These are phyloP conservation scores for Biston stratarius DNA, from an alignment of 2,888 invertebrate genomes.

Conservation along the genomic window DNA sequence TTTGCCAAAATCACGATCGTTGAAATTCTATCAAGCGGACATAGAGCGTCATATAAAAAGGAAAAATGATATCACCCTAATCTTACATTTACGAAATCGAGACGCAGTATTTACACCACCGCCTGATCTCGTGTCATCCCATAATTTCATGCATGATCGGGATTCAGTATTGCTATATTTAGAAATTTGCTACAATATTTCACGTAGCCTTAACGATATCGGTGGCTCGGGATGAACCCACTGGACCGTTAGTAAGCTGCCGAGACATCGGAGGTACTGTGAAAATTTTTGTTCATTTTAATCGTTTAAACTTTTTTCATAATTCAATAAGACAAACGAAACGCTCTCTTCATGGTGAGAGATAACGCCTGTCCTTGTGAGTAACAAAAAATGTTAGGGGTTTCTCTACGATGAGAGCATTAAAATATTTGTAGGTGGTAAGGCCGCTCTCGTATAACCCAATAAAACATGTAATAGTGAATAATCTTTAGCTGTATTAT, in stretches of 20 bases:
- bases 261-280: conserved; percentile 65
- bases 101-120: conserved; percentile 34
- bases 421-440: too few relatives aligned
- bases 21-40: background rate
- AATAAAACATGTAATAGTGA: too few relatives aligned
- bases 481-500: too few relatives aligned
- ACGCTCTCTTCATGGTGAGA: too few relatives aligned
- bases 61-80: conserved; percentile 6
- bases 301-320: too few relatives aligned
- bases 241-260: conserved; percentile 73
- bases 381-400: too few relatives aligned
- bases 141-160: conserved; percentile 71
- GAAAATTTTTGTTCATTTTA: conserved; percentile 40
- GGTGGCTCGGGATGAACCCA: conserved; percentile 60
- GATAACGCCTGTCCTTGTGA: too few relatives aligned
- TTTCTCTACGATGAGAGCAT: too few relatives aligned
- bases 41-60: background rate
- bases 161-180: conserved; percentile 73
- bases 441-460: too few relatives aligned
- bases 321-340: background rate
- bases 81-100: conserved; percentile 16
- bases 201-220: conserved; percentile 64
- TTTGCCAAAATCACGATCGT: too few relatives aligned
- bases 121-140: conserved; percentile 54
- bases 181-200: conserved; percentile 71